A percentile compares a stretch with the other conserved stretches of the same genome.
These are phyloP conservation scores for Pinctada fucata DNA, from an alignment of 2,888 invertebrate genomes.

Conservation along the genomic window DNA sequence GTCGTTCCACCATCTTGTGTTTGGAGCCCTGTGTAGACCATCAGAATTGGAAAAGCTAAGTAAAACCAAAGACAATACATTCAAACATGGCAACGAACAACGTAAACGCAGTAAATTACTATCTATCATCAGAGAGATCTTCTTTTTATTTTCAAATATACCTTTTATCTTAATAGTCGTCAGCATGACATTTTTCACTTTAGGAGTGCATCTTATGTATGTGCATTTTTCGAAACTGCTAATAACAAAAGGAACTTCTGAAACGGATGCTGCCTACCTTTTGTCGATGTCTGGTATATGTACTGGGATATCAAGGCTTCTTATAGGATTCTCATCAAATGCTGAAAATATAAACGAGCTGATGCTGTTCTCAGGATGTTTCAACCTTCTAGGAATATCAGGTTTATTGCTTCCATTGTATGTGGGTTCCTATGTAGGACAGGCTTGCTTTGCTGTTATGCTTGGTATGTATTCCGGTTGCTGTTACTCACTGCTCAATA, in stretches of 20 bases:
- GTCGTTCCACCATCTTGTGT: background rate
- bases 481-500: background rate
- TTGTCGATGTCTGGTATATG: background rate
- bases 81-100: background rate
- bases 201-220: background rate
- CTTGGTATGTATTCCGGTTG: background rate
- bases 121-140: background rate
- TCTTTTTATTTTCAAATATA: background rate
- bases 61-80: background rate
- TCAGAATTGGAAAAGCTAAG: background rate
- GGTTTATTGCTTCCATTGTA: background rate
- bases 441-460: background rate
- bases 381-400: background rate
- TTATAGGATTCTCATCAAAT: background rate
- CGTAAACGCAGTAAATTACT: too few relatives aligned
- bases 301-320: background rate
- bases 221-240: background rate
- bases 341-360: background rate
- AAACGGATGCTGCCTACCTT: background rate
- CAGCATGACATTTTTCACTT: background rate
- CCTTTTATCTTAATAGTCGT: background rate
- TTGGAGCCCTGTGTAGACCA: slow-evolving; percentile 3
- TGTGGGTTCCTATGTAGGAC: background rate
- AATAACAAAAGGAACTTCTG: background rate
- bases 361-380: background rate